A percentile compares a stretch with the other conserved stretches of the same genome.
phyloP scores from a whole-genome alignment of 2,888 invertebrate genomes.

The Agrochola lychnidis region DNA sequence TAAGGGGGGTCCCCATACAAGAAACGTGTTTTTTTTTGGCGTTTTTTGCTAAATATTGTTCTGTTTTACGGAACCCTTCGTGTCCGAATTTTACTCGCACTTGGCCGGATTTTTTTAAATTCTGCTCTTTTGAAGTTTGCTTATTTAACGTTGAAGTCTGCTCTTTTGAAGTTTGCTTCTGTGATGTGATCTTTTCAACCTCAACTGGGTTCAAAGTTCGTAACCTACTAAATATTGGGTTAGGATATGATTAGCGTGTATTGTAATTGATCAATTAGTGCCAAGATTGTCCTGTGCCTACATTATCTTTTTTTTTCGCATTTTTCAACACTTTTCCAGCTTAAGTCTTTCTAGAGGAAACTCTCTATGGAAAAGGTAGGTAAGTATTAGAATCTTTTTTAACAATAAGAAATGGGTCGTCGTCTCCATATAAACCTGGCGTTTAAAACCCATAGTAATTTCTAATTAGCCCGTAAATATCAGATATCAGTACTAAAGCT shows the following conservation, averaged over 20 bases:
- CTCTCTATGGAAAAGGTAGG: background rate
- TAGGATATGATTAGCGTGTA: background rate
- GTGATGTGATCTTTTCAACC: slow-evolving; percentile 5
- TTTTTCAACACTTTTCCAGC: background rate
- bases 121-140: background rate
- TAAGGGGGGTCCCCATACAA: too few species aligned
- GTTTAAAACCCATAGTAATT: background rate
- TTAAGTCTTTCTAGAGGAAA: too few species aligned
- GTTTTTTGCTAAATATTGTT: too few species aligned
- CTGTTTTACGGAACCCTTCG: too few species aligned
- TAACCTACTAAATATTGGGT: background rate
- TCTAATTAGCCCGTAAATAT: slow-evolving; percentile 26
- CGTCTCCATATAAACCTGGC: background rate
- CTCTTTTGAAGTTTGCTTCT: slow-evolving; percentile 17
- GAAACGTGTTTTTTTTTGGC: too few species aligned
- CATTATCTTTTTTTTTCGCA: background rate
- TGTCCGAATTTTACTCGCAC: too few species aligned
- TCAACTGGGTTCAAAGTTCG: slow-evolving; percentile 9
- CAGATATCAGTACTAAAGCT: background rate
- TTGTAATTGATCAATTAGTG: slow-evolving; percentile 5
- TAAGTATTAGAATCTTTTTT: background rate
- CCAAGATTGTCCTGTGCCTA: too few species aligned
- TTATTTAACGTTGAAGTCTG: too few species aligned
- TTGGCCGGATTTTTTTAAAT: background rate
- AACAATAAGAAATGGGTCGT: background rate